These are phyloP conservation scores for Donacobius atricapilla DNA, from an alignment of 2,113 vertebrate species.

Conservation along the genomic window DNA sequence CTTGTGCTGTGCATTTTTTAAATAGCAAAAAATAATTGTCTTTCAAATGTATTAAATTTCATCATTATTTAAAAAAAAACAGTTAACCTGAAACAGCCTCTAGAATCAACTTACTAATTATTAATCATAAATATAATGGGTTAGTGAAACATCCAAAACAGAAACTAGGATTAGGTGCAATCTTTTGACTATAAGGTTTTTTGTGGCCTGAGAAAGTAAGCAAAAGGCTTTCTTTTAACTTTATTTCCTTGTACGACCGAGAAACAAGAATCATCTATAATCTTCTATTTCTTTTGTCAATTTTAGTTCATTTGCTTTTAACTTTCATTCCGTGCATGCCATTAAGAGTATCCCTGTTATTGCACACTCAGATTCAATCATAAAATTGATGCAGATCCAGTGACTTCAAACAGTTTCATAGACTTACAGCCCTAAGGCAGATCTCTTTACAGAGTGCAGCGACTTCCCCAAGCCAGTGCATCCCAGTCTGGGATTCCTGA, in stretches of 20 bases:
- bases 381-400: not conserved
- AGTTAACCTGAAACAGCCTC: conserved; percentile 3
- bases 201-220: not conserved
- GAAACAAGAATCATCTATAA: not conserved
- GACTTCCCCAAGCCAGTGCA: not conserved
- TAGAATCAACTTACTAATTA: not conserved
- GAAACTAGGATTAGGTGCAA: not conserved
- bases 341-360: not conserved
- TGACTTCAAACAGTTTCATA: not conserved
- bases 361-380: not conserved
- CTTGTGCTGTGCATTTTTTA: not conserved
- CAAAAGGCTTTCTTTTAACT: not conserved
- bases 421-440: not conserved
- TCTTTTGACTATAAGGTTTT: not conserved
- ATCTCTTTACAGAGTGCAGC: not conserved
- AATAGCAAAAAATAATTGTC: conserved; percentile 9
- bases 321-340: not conserved
- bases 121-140: not conserved
- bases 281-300: not conserved
- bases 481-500: not conserved
- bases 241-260: not conserved
- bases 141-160: not conserved
- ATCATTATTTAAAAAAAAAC: conserved; percentile 1
- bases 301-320: not conserved
- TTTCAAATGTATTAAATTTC: not conserved